These are phyloP conservation scores for Crambe crambe DNA, from an alignment of 37 sponge, comb jelly and placozoan genomes.

Conservation along the genomic window DNA sequence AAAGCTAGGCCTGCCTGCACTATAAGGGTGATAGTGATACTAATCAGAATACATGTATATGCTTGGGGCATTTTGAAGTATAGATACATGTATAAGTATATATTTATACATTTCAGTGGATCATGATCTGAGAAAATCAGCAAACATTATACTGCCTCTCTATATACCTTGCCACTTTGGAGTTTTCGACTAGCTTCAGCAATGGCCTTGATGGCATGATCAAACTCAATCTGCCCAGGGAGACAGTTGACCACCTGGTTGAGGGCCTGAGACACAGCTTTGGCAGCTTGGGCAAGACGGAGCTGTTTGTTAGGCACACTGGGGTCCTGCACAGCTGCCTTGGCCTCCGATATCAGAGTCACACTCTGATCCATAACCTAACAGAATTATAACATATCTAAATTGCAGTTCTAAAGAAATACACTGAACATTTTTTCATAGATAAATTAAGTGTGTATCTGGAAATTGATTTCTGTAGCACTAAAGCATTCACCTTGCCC, in stretches of 20 bases:
- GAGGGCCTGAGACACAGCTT: conserved; percentile 94
- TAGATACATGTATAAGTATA: neutral
- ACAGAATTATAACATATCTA: neutral
- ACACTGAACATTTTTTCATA: no score
- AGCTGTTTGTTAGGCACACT: conserved; percentile 81
- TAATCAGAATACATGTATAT: neutral
- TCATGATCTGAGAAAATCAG: neutral
- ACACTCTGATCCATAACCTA: conserved; percentile 86
- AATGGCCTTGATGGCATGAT: conserved; percentile 96
- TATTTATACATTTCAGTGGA: neutral
- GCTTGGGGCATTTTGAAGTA: neutral
- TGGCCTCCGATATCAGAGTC: conserved; percentile 74
- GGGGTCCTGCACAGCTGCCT: conserved; percentile 76
- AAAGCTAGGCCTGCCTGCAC: no score
- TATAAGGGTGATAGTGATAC: no score
- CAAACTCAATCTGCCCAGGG: conserved; percentile 95
- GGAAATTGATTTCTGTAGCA: no score
- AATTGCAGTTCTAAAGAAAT: neutral
- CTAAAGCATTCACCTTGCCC: no score
- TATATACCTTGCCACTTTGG: conserved; percentile 44
- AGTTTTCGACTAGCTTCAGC: conserved; percentile 83
- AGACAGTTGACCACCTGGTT: conserved; percentile 94
- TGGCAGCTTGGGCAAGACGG: conserved; percentile 90
- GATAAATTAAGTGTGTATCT: no score
- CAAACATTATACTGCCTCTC: no score